Evolutionary conservation across 2,113 vertebrate genomes (phyloP).

Genomic region (Petroica traversi): DNA sequence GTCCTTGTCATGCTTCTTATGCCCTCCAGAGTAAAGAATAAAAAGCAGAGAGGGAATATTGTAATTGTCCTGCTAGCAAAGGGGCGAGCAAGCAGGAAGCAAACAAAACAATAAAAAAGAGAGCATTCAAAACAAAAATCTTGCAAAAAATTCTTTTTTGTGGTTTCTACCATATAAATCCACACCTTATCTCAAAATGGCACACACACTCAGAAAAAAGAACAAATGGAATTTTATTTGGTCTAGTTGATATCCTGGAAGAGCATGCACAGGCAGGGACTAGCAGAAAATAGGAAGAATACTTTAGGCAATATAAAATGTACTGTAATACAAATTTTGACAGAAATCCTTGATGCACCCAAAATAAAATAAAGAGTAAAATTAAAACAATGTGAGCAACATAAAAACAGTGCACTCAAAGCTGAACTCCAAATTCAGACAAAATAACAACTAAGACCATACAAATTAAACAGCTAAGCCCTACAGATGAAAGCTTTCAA

Average conservation of each 20-base stretch:
- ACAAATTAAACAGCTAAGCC: neutral
- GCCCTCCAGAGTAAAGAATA: neutral
- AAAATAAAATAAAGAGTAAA: neutral
- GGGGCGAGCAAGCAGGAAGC: neutral
- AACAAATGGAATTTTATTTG: neutral
- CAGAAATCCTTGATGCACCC: neutral
- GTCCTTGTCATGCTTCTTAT: neutral
- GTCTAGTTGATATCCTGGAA: neutral
- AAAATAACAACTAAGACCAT: neutral
- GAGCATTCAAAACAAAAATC: neutral
- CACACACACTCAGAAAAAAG: neutral
- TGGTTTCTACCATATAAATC: neutral
- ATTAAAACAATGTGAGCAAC: neutral
- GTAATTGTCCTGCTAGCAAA: neutral
- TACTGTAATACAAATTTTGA: neutral
- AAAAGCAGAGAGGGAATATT: neutral
- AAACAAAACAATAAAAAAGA: neutral
- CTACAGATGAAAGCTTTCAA: slow-evolving; percentile 9
- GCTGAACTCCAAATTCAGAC: neutral
- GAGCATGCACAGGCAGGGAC: neutral
- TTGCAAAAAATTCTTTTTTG: neutral
- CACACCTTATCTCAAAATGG: neutral
- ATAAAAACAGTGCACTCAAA: neutral
- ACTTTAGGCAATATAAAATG: neutral
- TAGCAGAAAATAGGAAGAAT: neutral